Base-by-base conservation (phyloP, 2,888 invertebrate genomes). In the Nephrotoma flavescens region DNA sequence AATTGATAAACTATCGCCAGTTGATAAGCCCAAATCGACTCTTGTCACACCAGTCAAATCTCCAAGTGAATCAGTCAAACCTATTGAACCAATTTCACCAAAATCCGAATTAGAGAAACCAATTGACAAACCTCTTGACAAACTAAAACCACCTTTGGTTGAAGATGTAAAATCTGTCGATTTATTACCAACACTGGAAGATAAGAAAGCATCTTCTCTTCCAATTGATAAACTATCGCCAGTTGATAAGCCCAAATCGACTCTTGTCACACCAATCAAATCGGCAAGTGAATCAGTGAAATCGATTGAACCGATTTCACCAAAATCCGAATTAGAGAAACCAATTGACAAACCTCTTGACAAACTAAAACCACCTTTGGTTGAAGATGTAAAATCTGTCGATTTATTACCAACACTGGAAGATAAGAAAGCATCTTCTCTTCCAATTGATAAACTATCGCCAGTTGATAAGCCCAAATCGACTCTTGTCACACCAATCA, bases 381-480 rank as follows among this genome's bases (percentile, higher is more conserved):
- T 52, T 5, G 15, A 52, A 52, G 52, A 52, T 52, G 15, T 52
- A 4, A 15, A 52, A 45, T 6, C 7, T 45, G 11, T 45, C 45
- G 11, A 11, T 5, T 15, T 15, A 5, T 52, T 52, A 52, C 52
- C 15, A 15, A 15, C 5, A 15, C 52, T 52, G 11, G 85, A 41
- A 41, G 85, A 87, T 44, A 71, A 86, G 71, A 31, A 15, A 86
- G 19, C 71, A 57, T 45, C 47, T 83, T n/a, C 85, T 15, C 12
- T n/a, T 42, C n/a, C 12, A 7, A 15, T 15, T 47, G 86, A 87
- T 9, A 84, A 6, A 19, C 47, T 42, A 15, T 85, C 86, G 83
- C 31, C 47, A 45, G n/a, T 41, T 4, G 90, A 90, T 7, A 84
- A 45, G 7, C 19, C 83, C n/a, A 85, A 85, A 85, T 85, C 85